Conservation (phyloP, 1,140 invertebrate species). For the Solenopsis invicta region DNA sequence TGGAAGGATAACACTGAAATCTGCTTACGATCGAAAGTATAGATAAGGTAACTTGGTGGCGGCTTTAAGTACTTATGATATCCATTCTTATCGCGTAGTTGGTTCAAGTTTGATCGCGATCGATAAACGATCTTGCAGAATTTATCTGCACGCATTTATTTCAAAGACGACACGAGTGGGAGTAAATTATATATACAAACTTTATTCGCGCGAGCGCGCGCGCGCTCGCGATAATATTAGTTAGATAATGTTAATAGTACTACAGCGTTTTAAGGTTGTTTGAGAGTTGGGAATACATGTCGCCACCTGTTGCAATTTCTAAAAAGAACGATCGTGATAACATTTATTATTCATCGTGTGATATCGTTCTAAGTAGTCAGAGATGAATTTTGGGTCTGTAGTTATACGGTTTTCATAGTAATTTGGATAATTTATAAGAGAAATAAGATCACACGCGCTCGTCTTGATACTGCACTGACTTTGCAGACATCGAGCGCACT, state of each 20-base stretch:
- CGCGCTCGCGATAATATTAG: constrained; percentile 14
- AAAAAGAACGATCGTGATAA: constrained; percentile 63
- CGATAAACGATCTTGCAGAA: constrained; percentile 13
- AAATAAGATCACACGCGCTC: constrained; percentile 17
- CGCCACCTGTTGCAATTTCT: constrained; percentile 64
- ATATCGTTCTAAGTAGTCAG: constrained; percentile 36
- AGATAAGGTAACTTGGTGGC: constrained; percentile 9
- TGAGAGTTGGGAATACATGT: constrained; percentile 47
- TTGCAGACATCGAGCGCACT: not conserved
- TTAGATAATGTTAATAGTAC: constrained; percentile 46
- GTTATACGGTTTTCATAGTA: constrained; percentile 6
- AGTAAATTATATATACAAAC: not conserved
- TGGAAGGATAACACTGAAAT: constrained; percentile 14
- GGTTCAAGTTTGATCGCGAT: constrained; percentile 14
- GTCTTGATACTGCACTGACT: not conserved
- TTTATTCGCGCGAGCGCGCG: not conserved
- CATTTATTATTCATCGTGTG: constrained; percentile 45
- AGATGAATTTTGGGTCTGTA: constrained; percentile 28
- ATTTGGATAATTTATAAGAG: constrained; percentile 27
- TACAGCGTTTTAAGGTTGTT: constrained; percentile 48
- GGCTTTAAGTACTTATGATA: constrained; percentile 44
- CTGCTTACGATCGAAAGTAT: constrained; percentile 25
- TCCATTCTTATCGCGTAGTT: constrained; percentile 16
- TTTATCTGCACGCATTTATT: constrained; percentile 6
- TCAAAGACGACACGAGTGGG: not conserved